Percentiles rank a stretch among this genome's conserved stretches.
Evolutionary conservation across 2,888 invertebrate genomes (phyloP).

Genomic region (Tenthredo mesomela): DNA sequence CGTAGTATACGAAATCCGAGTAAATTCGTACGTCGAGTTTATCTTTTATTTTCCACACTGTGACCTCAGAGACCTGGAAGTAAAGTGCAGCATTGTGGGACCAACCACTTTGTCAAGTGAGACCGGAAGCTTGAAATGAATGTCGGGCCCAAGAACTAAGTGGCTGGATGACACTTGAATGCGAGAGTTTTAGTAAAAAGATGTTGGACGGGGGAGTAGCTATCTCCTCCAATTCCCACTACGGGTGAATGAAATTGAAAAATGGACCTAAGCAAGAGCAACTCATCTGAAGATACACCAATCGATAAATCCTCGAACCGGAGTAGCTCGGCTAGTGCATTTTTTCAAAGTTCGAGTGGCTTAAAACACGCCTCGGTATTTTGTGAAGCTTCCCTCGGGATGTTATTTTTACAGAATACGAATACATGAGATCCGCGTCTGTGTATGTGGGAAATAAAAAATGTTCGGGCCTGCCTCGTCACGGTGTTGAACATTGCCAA

Average conservation of each 20-base stretch:
- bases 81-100: conserved; percentile 38
- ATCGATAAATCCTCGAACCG: conserved; percentile 32
- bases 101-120: conserved; percentile 38
- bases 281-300: conserved; percentile 22
- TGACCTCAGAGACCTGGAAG: neutral
- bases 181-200: conserved; percentile 13
- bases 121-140: conserved; percentile 38
- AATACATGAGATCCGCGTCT: neutral
- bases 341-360: neutral
- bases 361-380: conserved; percentile 28
- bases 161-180: conserved; percentile 49
- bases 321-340: conserved; percentile 11
- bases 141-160: conserved; percentile 36
- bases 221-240: conserved; percentile 26
- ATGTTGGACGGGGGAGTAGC: neutral
- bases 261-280: conserved; percentile 43
- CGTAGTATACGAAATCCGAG: neutral
- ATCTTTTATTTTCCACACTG: conserved; percentile 17
- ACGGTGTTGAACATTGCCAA: conserved; percentile 22
- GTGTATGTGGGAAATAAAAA: conserved; percentile 7
- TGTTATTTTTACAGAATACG: conserved; percentile 14
- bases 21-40: conserved; percentile 1
- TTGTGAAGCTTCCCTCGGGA: conserved; percentile 32
- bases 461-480: neutral
- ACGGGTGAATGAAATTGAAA: conserved; percentile 42